Percentiles rank a stretch among this genome's conserved stretches.
phyloP scores from a whole-genome alignment of 1,140 invertebrate genomes.

The Helicoverpa zea region DNA sequence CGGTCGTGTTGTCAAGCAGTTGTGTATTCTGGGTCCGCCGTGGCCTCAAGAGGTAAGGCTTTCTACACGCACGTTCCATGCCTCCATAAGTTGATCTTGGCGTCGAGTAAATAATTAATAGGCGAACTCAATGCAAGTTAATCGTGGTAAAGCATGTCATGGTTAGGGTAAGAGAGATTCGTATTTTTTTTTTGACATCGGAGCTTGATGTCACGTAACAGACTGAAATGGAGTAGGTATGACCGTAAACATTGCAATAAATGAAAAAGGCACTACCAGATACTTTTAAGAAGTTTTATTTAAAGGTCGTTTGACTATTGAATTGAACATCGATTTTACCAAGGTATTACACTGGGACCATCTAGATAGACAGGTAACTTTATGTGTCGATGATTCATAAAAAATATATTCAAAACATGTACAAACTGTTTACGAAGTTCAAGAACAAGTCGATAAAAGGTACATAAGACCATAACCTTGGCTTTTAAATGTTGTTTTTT shows the following conservation, averaged over 20 bases:
- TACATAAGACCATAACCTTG: constrained; percentile 26
- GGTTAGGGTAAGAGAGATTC: neutral
- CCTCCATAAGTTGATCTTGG: constrained; percentile 55
- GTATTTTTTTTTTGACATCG: neutral
- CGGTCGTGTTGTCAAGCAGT: constrained; percentile 61
- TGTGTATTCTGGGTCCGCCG: constrained; percentile 65
- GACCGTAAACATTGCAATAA: neutral
- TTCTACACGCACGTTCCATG: constrained; percentile 68
- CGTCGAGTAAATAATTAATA: constrained; percentile 46
- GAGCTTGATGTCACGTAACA: neutral
- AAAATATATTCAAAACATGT: constrained; percentile 5
- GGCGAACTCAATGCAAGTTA: constrained; percentile 39
- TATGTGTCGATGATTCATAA: constrained; percentile 4
- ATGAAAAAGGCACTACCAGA: neutral
- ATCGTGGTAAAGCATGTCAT: constrained; percentile 9
- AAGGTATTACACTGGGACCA: neutral
- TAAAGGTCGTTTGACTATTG: neutral
- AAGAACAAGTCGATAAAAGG: constrained; percentile 25
- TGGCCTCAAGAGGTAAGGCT: constrained; percentile 62
- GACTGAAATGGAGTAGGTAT: neutral
- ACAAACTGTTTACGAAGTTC: constrained; percentile 15
- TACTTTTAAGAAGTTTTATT: no score
- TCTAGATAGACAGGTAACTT: neutral
- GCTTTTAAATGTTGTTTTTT: neutral
- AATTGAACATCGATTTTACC: neutral